Percentiles rank a stretch among this genome's conserved stretches.
phyloP scores from a whole-genome alignment of 2,797 vertebrate species.

The Choloepus didactylus region DNA sequence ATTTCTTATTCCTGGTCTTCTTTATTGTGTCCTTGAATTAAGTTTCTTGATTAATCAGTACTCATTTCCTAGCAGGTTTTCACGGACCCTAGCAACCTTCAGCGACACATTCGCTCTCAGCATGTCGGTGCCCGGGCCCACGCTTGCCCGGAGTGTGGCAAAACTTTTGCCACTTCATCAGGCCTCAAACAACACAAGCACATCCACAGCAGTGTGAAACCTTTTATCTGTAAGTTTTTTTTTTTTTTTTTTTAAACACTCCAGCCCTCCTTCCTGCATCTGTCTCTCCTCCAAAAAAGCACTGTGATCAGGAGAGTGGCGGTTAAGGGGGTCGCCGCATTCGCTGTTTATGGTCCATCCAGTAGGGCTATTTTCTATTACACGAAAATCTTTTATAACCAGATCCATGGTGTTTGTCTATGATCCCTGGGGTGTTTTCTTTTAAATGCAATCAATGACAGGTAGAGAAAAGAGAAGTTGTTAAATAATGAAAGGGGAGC shows the following conservation, averaged over 20 bases:
- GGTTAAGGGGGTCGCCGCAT: neutral
- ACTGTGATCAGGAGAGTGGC: slow-evolving; percentile 35
- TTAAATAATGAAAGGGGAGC: slow-evolving; percentile 62
- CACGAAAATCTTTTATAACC: slow-evolving; percentile 74
- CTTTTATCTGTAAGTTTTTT: slow-evolving; percentile 99
- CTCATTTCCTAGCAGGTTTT: slow-evolving; percentile 99
- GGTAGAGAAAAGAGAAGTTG: slow-evolving; percentile 57
- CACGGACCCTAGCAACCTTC: slow-evolving; percentile 99
- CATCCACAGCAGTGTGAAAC: slow-evolving; percentile 99
- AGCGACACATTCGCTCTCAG: slow-evolving; percentile 99
- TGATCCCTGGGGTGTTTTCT: slow-evolving; percentile 69
- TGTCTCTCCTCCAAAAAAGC: slow-evolving; percentile 74
- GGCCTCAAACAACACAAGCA: slow-evolving; percentile 99
- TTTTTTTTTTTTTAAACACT: slow-evolving; percentile 73
- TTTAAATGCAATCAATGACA: slow-evolving; percentile 65
- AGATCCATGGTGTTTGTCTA: slow-evolving; percentile 52
- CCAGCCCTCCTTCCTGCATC: slow-evolving; percentile 79
- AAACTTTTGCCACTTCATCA: slow-evolving; percentile 99
- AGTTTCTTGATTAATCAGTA: slow-evolving; percentile 91
- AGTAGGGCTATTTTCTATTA: slow-evolving; percentile 54
- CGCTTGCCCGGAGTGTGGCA: slow-evolving; percentile 99
- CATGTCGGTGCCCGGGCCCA: slow-evolving; percentile 98
- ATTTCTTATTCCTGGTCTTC: slow-evolving; percentile 76
- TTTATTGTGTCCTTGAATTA: slow-evolving; percentile 72
- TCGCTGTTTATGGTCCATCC: slow-evolving; percentile 28